Percentiles rank a stretch among this genome's conserved stretches.
phyloP scores from a whole-genome alignment of 2,113 vertebrate genomes.

The Macheiramphus alcinus region DNA sequence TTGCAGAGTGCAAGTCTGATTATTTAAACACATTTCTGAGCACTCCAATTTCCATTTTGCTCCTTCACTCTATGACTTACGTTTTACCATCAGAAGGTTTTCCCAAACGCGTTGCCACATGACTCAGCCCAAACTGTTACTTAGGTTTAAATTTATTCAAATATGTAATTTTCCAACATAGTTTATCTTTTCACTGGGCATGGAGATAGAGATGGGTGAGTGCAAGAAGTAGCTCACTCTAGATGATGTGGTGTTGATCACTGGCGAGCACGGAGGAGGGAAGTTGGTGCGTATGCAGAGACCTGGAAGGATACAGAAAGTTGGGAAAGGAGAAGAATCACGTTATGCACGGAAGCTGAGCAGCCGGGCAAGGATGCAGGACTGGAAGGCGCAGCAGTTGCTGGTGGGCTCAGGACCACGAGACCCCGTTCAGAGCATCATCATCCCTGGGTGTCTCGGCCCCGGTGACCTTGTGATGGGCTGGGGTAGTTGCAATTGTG shows the following conservation, averaged over 20 bases:
- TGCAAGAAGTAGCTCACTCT: background rate
- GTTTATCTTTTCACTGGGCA: background rate
- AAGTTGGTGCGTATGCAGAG: fast-evolving
- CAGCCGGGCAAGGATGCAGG: background rate
- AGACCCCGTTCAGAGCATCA: background rate
- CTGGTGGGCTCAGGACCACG: background rate
- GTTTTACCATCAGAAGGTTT: background rate
- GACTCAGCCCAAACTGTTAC: background rate
- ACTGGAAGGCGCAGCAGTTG: fast-evolving
- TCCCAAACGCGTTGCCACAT: fast-evolving
- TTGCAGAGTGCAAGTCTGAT: background rate
- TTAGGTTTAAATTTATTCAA: background rate
- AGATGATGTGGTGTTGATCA: fast-evolving
- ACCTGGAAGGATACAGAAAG: background rate
- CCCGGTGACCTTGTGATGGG: fast-evolving
- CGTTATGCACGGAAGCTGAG: fast-evolving
- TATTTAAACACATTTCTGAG: background rate
- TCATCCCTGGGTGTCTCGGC: background rate
- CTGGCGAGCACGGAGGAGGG: fast-evolving
- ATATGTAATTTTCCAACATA: fast-evolving
- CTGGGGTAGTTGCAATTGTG: background rate
- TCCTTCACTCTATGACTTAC: background rate
- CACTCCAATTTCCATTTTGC: background rate
- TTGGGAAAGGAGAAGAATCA: background rate
- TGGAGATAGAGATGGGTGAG: background rate